A percentile compares a stretch with the other conserved stretches of the same genome.
These are phyloP conservation scores for Apis dorsata DNA, from an alignment of 1,140 invertebrate species.

Conservation along the genomic window DNA sequence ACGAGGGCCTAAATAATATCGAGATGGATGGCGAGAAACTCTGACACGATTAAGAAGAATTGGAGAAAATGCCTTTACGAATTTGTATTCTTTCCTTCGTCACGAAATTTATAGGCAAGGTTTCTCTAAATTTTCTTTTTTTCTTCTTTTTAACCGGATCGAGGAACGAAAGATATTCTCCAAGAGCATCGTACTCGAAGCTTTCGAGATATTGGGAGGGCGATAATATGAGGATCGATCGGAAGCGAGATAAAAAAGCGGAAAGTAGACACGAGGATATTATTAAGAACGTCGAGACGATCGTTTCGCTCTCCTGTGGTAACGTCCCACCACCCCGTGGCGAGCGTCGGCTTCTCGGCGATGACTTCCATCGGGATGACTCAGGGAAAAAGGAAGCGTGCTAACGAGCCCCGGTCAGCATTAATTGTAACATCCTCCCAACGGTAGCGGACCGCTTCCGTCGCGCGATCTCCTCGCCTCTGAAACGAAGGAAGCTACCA, in stretches of 20 bases:
- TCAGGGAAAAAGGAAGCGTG: conserved; percentile 77
- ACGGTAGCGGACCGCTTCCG: conserved; percentile 74
- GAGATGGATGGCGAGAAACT: background rate
- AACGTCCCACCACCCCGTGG: background rate
- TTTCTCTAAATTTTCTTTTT: too few species aligned
- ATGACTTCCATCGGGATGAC: conserved; percentile 65
- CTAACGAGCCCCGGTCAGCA: conserved; percentile 76
- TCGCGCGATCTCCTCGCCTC: conserved; percentile 65
- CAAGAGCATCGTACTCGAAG: too few species aligned
- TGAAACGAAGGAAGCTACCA: conserved; percentile 74
- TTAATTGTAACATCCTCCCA: conserved; percentile 79
- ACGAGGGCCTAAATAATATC: background rate
- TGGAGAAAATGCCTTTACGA: background rate
- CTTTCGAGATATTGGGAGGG: too few species aligned
- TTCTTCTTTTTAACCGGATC: too few species aligned
- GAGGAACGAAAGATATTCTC: too few species aligned
- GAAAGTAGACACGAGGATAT: background rate
- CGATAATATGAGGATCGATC: too few species aligned
- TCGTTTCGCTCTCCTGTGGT: background rate
- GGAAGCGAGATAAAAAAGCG: too few species aligned
- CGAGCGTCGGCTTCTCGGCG: conserved; percentile 41
- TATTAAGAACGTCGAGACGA: conserved; percentile 3
- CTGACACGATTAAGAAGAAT: background rate
- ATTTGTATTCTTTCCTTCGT: background rate
- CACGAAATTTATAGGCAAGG: too few species aligned